Percentiles rank a stretch among this genome's conserved stretches.
Evolutionary conservation across 2,113 vertebrate genomes (phyloP).

Genomic region (Jacana jacana): DNA sequence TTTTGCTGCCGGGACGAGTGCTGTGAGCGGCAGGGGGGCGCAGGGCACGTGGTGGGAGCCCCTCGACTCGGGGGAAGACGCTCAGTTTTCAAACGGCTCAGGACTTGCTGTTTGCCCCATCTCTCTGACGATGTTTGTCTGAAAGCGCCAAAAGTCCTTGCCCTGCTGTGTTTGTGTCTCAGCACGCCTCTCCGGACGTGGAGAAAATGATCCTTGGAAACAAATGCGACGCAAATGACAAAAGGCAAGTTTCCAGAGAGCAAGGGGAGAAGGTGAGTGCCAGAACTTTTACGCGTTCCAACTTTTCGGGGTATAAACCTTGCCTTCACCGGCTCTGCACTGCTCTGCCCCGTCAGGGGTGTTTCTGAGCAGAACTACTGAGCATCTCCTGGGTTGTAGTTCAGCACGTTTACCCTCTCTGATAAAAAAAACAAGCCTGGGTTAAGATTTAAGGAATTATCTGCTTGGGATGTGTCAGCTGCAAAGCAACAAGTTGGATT

Average conservation of each 20-base stretch:
- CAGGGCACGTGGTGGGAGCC: accelerated
- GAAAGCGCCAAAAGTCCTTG: neutral
- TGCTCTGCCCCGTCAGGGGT: too few relatives aligned
- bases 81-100: too few relatives aligned
- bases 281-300: accelerated
- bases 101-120: accelerated
- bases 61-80: accelerated
- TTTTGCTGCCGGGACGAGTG: accelerated
- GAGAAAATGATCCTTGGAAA: constrained; percentile 99
- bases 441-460: accelerated
- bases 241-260: constrained; percentile 94
- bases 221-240: constrained; percentile 97
- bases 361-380: accelerated
- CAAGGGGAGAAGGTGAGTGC: constrained; percentile 90
- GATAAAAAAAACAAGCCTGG: neutral
- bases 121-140: too few relatives aligned
- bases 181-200: constrained; percentile 96
- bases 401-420: accelerated
- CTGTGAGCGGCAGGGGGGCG: accelerated
- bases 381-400: accelerated
- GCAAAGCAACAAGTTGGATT: accelerated
- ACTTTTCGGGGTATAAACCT: accelerated
- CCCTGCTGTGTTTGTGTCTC: neutral
- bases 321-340: accelerated
- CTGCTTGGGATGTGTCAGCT: neutral